Conservation (phyloP, 2,797 vertebrate species). For the Mormyrops boulengeri region DNA sequence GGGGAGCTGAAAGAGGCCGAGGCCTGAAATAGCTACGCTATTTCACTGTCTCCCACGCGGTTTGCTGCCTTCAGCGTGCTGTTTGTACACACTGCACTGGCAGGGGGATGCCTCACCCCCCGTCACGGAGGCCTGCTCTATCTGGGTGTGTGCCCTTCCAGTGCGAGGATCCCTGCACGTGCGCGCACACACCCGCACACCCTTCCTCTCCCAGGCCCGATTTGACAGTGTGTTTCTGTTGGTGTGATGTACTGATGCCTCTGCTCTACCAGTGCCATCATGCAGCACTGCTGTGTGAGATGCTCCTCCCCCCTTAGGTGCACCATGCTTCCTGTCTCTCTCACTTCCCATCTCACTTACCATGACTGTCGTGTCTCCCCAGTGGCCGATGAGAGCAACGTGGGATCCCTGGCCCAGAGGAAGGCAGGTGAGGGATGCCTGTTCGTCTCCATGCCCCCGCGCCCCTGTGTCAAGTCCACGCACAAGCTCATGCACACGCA, state of each 20-base stretch:
- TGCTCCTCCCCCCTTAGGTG: slow-evolving; percentile 26
- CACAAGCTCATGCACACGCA: not conserved
- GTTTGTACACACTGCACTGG: not conserved
- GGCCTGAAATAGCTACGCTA: not conserved
- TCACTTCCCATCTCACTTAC: slow-evolving; percentile 43
- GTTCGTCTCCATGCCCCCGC: not conserved
- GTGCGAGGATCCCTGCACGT: not conserved
- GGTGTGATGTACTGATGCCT: slow-evolving; percentile 21
- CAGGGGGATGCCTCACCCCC: not conserved
- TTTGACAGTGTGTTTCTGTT: not conserved
- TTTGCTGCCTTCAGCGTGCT: not conserved
- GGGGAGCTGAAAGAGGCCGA: not conserved
- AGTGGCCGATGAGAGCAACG: slow-evolving; percentile 77
- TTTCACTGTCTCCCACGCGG: not conserved
- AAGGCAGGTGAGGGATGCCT: slow-evolving; percentile 64
- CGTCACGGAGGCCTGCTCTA: not conserved
- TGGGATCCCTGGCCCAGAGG: slow-evolving; percentile 56
- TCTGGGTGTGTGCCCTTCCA: not conserved
- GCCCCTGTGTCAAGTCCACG: not conserved
- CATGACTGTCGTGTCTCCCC: slow-evolving; percentile 24
- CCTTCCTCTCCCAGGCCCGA: slow-evolving; percentile 33
- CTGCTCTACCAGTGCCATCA: not conserved
- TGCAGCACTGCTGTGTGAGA: not conserved
- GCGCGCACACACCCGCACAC: not conserved
- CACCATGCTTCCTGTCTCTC: slow-evolving; percentile 2